Evolutionary conservation across 2,797 vertebrate genomes (phyloP).

Genomic region (Acrossocheilus wenchowensis): DNA sequence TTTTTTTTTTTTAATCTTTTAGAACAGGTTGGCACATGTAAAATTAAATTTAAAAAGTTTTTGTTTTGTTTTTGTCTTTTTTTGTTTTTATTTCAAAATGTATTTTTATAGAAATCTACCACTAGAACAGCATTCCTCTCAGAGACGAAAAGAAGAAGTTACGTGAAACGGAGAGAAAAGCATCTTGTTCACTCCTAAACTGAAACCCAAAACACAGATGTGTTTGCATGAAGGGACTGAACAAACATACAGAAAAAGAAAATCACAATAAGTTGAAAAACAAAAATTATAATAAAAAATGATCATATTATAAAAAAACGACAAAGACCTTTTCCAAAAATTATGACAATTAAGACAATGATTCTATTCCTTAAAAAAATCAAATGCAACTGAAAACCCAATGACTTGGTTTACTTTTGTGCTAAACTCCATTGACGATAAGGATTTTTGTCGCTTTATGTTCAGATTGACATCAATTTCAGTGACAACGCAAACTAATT

Average conservation of each 20-base stretch:
- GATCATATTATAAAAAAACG: conserved; percentile 60
- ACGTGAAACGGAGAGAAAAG: conserved; percentile 62
- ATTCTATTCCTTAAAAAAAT: conserved; percentile 66
- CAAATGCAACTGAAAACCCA: conserved; percentile 64
- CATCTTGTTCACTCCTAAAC: conserved; percentile 63
- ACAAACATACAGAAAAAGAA: conserved; percentile 90
- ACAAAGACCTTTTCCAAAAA: conserved; percentile 59
- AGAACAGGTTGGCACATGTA: conserved; percentile 90
- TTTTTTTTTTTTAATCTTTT: conserved; percentile 72
- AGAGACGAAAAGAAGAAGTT: conserved; percentile 71
- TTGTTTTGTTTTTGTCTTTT: conserved; percentile 70
- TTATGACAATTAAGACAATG: conserved; percentile 54
- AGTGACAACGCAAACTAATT: conserved; percentile 14
- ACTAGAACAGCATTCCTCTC: conserved; percentile 88
- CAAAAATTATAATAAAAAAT: conserved; percentile 69
- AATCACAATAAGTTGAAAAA: conserved; percentile 57
- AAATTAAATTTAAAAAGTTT: conserved; percentile 83
- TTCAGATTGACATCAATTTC: conserved; percentile 26
- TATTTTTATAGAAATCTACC: conserved; percentile 89
- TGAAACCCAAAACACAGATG: conserved; percentile 74
- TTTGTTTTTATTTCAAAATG: conserved; percentile 81
- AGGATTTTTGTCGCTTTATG: conserved; percentile 22
- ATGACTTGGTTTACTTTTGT: conserved; percentile 73
- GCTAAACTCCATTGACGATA: conserved; percentile 66
- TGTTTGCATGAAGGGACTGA: conserved; percentile 84